Percentiles rank a stretch among this genome's conserved stretches.
These are phyloP conservation scores for Epinotia nisella DNA, from an alignment of 2,888 invertebrate species.

Conservation along the genomic window DNA sequence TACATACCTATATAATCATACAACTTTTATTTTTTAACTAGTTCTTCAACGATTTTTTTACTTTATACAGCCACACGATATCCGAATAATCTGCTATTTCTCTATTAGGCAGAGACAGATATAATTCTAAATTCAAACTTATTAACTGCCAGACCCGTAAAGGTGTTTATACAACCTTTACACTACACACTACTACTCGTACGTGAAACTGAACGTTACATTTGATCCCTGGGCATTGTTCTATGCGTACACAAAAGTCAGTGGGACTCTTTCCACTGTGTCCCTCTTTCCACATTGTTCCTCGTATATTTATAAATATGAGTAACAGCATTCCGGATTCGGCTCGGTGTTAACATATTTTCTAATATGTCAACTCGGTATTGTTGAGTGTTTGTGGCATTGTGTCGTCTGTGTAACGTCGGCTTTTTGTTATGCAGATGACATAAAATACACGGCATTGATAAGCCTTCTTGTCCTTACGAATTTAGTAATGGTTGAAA, in stretches of 20 bases:
- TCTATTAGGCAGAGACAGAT: no score
- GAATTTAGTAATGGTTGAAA: neutral
- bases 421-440: slow-evolving; percentile 37
- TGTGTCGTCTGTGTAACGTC: slow-evolving; percentile 17
- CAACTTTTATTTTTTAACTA: no score
- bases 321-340: slow-evolving; percentile 46
- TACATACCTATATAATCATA: no score
- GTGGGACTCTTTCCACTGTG: slow-evolving; percentile 13
- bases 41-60: no score
- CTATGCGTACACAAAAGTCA: slow-evolving; percentile 9
- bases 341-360: slow-evolving; percentile 37
- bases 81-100: no score
- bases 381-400: slow-evolving; percentile 32
- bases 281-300: slow-evolving; percentile 31
- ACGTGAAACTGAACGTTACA: neutral
- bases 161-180: no score
- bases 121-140: no score
- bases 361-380: slow-evolving; percentile 35
- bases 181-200: neutral
- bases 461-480: neutral
- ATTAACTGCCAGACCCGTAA: no score
- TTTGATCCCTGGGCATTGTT: slow-evolving; percentile 17
- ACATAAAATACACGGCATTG: slow-evolving; percentile 11
- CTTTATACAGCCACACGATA: no score
- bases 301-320: slow-evolving; percentile 45